A percentile compares a stretch with the other conserved stretches of the same genome.
phyloP scores from a whole-genome alignment of 2,888 invertebrate species.

The Mylabris sibirica region DNA sequence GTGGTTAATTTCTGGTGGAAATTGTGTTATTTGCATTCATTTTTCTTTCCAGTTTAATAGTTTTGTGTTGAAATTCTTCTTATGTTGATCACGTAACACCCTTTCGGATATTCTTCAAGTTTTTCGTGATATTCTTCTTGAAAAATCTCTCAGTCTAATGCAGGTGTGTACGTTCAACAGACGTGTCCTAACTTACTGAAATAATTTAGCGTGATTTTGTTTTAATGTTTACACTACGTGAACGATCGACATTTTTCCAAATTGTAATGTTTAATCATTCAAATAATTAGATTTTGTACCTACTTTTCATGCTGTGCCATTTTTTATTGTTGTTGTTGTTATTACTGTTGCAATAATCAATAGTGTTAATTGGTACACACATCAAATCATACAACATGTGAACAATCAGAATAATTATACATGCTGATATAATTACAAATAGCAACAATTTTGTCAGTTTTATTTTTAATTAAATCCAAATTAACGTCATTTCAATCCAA shows the following conservation, averaged over 20 bases:
- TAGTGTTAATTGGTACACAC: background rate
- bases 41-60: background rate
- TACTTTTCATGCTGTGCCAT: background rate
- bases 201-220: slow-evolving; percentile 45
- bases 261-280: background rate
- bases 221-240: slow-evolving; percentile 46
- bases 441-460: slow-evolving; percentile 9
- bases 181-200: slow-evolving; percentile 40
- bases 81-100: slow-evolving; percentile 23
- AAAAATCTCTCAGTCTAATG: slow-evolving; percentile 28
- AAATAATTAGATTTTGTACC: background rate
- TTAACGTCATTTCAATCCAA: slow-evolving; percentile 11
- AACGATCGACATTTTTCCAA: background rate
- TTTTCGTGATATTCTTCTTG: background rate
- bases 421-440: slow-evolving; percentile 1
- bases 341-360: background rate
- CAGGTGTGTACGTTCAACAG: slow-evolving; percentile 40
- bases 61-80: slow-evolving; percentile 17
- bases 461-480: slow-evolving; percentile 13
- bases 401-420: slow-evolving; percentile 12
- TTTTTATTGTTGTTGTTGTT: background rate
- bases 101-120: slow-evolving; percentile 21
- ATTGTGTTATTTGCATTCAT: background rate
- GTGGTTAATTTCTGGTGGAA: background rate
- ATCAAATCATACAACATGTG: background rate